Base-by-base conservation (phyloP, 1,140 invertebrate species). In the Leptinotarsa texana region DNA sequence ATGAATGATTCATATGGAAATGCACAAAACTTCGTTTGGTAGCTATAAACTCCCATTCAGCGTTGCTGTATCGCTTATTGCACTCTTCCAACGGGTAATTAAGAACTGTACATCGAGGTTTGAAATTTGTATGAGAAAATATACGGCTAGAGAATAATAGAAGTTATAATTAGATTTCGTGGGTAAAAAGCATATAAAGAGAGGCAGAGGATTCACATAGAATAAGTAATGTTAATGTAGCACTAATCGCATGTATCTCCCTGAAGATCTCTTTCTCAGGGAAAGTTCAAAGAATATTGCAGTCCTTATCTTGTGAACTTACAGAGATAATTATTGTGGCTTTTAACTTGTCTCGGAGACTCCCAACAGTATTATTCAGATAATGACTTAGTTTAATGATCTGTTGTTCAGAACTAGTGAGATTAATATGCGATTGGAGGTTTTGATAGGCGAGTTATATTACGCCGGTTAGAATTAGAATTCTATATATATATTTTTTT, bases 231-330 rank as follows among this genome's bases (percentile, higher is more conserved):
- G 69, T 63, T 74, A 77, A 74, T 73, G 68, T 72, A 75, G 72
- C 73, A 61, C 73, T 77, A 77, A 77, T 77, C 73, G 42, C 66
- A 72, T 75, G 76, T 75, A 77, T 74, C 73, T 75, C 22, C 47
- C 63, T n/a, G 22, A 27, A 42, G 62, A 75, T 77, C 69, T 75
- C 48, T 69, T 77, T 68, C 75, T 72, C 63, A 69, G 48, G 71
- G 69, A 76, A 72, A 73, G 61, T 73, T 73, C 71, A 67, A 49
- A 63, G 71, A 57, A 61, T 71, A 69, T 69, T 76, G 62, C 61
- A 42, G 33, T 47, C 66, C 71, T 70, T 77, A 77, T 78, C 76
- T 75, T 70, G 47, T 72, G 74, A 78, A 75, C 76, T 75, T 33
- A 68, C 73, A 15, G 4, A 67, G 69, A 24, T 74, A 77, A 74